Evolutionary conservation across 2,888 invertebrate genomes (phyloP), one percentile per base, ranked within the genome.

Genomic region (Sinotaia quadrata): DNA sequence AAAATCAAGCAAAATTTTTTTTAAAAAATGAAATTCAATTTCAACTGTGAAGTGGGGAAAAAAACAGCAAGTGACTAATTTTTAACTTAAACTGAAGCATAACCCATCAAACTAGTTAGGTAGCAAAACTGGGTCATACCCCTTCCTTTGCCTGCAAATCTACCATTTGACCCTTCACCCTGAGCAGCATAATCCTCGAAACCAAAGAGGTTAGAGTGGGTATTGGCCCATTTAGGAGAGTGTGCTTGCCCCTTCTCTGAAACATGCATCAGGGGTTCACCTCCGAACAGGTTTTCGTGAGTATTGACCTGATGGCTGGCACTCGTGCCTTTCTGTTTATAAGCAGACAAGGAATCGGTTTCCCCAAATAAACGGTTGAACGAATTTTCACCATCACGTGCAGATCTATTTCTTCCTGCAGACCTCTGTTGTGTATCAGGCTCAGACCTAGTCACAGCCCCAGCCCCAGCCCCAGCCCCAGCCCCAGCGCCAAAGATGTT

Each of bases 321-420:
- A 63, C 54, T 54, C 44, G 54, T 54, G 54, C 63, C 27, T 52
- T 54, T 63, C 7, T 47, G 60, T 37, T 49, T 29, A 44, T 24
- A 33, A 49, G 8, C 57, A 41, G 27, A 24, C 7, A 36, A 41
- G 54, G 66, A 36, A 24, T 21, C 47, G 59, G 29, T 18, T 37
- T 66, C 65, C 60, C 73, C 73, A 67, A 70, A 73, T 56, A 68
- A 54, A 62, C 41, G 60, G 58, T 56, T 56, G 67, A 73, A 73
- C 41, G 70, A 73, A 61, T 70, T 66, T 57, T 73, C 73, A 73
- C 73, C 73, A 44, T 66, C 67, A 59, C 69, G 57, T 31, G 68
- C 65, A 33, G 70, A 41, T 33, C 72, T 47, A n/a, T 54, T 54
- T 31, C 18, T 27, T 15, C 54, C 37, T 59, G 47, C 5, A 33